Evolutionary conservation across 2,888 invertebrate species (phyloP).

Genomic region (Nymphalis polychloros): DNA sequence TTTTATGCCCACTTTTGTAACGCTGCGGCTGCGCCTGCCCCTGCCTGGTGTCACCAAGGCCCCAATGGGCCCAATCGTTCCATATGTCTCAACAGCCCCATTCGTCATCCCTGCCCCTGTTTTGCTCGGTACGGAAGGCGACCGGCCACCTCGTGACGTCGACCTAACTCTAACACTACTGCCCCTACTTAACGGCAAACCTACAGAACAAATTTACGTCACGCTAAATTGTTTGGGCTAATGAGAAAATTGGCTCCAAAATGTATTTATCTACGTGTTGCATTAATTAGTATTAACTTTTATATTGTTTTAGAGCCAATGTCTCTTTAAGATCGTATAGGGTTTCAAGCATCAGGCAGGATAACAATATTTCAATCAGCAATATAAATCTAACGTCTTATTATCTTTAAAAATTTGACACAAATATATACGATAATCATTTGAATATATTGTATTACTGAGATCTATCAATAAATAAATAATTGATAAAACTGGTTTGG

Average conservation of each 20-base stretch:
- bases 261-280: conserved; percentile 1
- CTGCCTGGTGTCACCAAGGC: conserved; percentile 57
- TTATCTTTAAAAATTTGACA: too few relatives aligned
- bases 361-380: conserved; percentile 46
- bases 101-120: conserved; percentile 49
- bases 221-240: conserved; percentile 43
- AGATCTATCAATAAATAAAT: too few relatives aligned
- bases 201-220: conserved; percentile 72
- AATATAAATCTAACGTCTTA: neutral
- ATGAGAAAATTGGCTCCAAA: conserved; percentile 36
- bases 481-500: too few relatives aligned
- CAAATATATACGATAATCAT: too few relatives aligned
- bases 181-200: conserved; percentile 85
- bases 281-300: neutral
- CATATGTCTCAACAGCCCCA: conserved; percentile 45
- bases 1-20: conserved; percentile 80
- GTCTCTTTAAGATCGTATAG: conserved; percentile 21
- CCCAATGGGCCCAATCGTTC: conserved; percentile 44
- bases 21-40: conserved; percentile 75
- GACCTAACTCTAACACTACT: conserved; percentile 83
- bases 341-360: conserved; percentile 73
- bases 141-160: conserved; percentile 73
- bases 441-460: too few relatives aligned
- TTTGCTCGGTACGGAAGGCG: conserved; percentile 74
- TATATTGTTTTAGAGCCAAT: conserved; percentile 24